Conservation (phyloP, 2,113 vertebrate genomes). For the Gymnogyps californianus region DNA sequence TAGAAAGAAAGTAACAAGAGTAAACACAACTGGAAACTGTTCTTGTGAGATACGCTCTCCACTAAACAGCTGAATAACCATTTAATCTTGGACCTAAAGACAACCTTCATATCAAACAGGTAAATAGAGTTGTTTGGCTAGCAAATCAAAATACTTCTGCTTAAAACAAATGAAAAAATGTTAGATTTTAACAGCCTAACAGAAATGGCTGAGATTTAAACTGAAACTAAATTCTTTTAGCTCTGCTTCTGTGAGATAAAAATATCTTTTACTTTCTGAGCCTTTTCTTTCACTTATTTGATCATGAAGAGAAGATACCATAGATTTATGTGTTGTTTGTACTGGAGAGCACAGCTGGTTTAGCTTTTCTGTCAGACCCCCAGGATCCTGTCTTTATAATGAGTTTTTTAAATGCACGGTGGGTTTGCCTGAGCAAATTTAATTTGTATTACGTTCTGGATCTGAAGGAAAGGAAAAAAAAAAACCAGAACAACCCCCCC, state of each 20-base stretch:
- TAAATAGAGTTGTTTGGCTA: background rate
- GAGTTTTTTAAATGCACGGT: background rate
- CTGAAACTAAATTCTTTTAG: background rate
- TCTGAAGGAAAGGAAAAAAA: background rate
- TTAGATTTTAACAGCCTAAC: background rate
- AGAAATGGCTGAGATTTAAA: background rate
- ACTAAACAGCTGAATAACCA: background rate
- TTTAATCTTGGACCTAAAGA: background rate
- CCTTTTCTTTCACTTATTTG: constrained; percentile 22
- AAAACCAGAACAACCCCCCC: rapidly evolving
- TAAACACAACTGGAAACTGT: background rate
- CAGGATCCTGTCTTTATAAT: background rate
- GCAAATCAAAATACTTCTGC: background rate
- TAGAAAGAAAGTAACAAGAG: background rate
- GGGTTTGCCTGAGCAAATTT: constrained; percentile 10
- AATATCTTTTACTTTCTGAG: constrained; percentile 12
- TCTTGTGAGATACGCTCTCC: background rate
- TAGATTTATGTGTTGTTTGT: constrained; percentile 34
- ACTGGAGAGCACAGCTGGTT: constrained; percentile 35
- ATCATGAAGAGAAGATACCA: constrained; percentile 1
- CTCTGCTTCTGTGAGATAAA: constrained; percentile 4
- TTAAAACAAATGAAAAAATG: background rate
- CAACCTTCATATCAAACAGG: background rate
- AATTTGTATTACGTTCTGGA: background rate
- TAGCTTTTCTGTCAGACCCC: constrained; percentile 45